phyloP scores from a whole-genome alignment of 2,797 vertebrate genomes.

The Mionectes olivaceus region DNA sequence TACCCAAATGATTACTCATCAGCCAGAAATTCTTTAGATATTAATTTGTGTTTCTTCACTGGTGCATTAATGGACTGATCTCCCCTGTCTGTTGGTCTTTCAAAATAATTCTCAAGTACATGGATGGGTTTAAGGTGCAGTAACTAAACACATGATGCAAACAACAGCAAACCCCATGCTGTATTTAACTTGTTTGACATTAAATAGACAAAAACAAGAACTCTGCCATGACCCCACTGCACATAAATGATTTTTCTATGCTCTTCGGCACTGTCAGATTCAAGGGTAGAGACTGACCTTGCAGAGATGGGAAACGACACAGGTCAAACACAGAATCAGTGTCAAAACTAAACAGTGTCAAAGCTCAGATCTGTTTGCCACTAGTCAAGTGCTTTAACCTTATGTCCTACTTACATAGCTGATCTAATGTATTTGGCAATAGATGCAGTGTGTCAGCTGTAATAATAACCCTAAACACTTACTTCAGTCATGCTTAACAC shows the following conservation, averaged over 20 bases:
- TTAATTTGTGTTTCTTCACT: not conserved
- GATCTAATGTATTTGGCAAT: not conserved
- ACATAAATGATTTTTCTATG: not conserved
- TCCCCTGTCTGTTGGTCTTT: not conserved
- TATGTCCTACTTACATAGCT: not conserved
- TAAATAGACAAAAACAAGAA: not conserved
- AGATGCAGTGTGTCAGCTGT: not conserved
- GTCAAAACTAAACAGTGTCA: not conserved
- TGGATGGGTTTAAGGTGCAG: not conserved
- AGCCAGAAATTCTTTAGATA: not conserved
- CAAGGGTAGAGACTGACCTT: not conserved
- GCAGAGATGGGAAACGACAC: not conserved
- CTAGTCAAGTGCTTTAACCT: not conserved
- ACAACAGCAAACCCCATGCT: fast-evolving
- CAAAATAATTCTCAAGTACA: not conserved
- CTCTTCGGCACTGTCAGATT: not conserved
- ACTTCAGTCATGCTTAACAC: not conserved
- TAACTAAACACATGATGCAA: not conserved
- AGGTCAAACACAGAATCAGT: not conserved
- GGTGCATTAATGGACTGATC: too few species aligned
- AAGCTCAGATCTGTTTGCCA: not conserved
- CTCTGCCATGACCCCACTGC: not conserved
- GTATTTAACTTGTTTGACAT: not conserved
- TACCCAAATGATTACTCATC: not conserved
- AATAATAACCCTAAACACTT: not conserved